Evolutionary conservation across 2,797 vertebrate species (phyloP).

Genomic region (Labeo calbasu): DNA sequence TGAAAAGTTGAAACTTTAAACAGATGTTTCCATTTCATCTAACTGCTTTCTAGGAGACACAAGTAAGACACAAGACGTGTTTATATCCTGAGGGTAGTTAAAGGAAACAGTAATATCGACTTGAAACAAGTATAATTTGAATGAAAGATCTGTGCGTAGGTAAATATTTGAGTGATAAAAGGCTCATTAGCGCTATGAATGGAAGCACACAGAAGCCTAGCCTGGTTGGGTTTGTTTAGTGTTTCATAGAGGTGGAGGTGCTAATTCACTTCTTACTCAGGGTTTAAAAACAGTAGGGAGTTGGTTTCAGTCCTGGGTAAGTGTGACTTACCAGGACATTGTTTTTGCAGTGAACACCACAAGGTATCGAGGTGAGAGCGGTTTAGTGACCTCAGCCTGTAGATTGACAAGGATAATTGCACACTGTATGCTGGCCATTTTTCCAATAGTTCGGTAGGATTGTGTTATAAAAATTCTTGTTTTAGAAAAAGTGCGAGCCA

Average conservation of each 20-base stretch:
- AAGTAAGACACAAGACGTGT: background rate
- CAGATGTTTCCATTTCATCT: background rate
- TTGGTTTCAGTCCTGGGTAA: constrained; percentile 15
- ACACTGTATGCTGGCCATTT: constrained; percentile 9
- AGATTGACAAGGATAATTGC: constrained; percentile 29
- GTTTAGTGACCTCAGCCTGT: constrained; percentile 24
- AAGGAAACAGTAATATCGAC: background rate
- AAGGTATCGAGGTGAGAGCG: background rate
- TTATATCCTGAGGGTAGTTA: background rate
- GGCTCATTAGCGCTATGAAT: background rate
- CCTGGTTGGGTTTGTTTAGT: background rate
- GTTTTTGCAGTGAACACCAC: background rate
- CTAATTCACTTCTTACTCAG: background rate
- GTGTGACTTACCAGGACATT: constrained; percentile 15
- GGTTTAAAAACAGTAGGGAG: constrained; percentile 16
- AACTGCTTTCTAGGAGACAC: background rate
- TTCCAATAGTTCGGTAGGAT: constrained; percentile 20
- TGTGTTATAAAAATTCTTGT: constrained; percentile 43
- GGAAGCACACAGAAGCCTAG: background rate
- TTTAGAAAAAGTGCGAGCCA: constrained; percentile 41
- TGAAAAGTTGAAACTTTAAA: background rate
- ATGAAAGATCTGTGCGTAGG: background rate
- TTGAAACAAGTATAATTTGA: constrained; percentile 7
- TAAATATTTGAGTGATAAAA: background rate
- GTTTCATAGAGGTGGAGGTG: constrained; percentile 8